Base-by-base conservation (phyloP, 53 echinoderm and acorn worm genomes). In the Zoroaster sp. region DNA sequence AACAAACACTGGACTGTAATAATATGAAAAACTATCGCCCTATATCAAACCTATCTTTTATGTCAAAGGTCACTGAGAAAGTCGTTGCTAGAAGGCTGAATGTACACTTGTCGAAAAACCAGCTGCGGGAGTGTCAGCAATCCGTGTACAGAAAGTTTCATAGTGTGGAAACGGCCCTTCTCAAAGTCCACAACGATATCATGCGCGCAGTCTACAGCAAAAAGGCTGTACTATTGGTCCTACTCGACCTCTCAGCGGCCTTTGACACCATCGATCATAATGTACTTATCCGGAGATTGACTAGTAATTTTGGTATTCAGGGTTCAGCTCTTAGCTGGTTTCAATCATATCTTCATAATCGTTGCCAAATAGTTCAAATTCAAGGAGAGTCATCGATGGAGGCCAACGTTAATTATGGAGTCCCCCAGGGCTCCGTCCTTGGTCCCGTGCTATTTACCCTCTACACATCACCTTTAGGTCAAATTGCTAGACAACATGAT, bases 221-320 rank as follows among this genome's bases (percentile, higher is more conserved):
- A 40, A 65, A 88, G 18, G 74, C 40, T 20, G 72, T 70, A 1
- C 15, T 81, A 8, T 49, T 89, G n/a, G 49, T 80, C 44, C 20
- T 89, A n/a, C 45, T 80, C 1, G 80, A 89, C 33, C 72, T 81
- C 35, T 89, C 80, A 3, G 66, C 89, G 17, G 78, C 78, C 32
- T 89, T 89, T 51, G 79, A 89, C 37, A 89, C 89, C 14, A 89
- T 79, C 30, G 79, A 89, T 25, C 78, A 89, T 41, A 40, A 34
- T 18, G 18, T 78, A 78, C 37, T 78, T 17, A 1, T 78, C 31
- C 1, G 35, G 23, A 43, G 75, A 44, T 45, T 78, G 18, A n/a
- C 25, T 18, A 14, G 7, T 66, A 66, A 82, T 41, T 44, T 83
- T 68, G 69, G 83, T 12, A 20, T 83, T 14, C 17, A 20, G 9